phyloP scores from a whole-genome alignment of 2,888 invertebrate species.

The Andrena haemorrhoa region DNA sequence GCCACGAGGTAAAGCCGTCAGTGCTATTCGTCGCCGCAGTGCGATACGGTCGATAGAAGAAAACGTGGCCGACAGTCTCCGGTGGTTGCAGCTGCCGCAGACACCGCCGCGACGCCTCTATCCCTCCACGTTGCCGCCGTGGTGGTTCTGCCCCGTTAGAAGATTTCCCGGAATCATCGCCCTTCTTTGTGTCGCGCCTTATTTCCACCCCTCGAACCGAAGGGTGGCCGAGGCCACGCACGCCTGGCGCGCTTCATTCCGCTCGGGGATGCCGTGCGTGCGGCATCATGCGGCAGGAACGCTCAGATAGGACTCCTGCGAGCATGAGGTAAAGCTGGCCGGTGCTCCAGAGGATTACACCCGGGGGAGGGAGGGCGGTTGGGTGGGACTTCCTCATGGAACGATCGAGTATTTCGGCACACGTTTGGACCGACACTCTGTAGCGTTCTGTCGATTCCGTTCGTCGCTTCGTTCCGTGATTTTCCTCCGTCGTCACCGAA shows the following conservation, averaged over 20 bases:
- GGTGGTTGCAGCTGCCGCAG: slow-evolving; percentile 67
- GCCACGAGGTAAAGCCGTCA: slow-evolving; percentile 70
- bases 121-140: background rate
- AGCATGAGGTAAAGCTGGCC: slow-evolving; percentile 17
- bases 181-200: slow-evolving; percentile 1
- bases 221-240: slow-evolving; percentile 14
- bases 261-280: slow-evolving; percentile 26
- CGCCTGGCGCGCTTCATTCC: slow-evolving; percentile 12
- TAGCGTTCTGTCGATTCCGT: too few species aligned
- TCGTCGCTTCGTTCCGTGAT: background rate
- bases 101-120: slow-evolving; percentile 35
- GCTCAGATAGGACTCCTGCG: slow-evolving; percentile 6
- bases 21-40: slow-evolving; percentile 76
- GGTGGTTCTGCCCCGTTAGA: slow-evolving; percentile 20
- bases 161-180: slow-evolving; percentile 31
- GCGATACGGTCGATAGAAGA: slow-evolving; percentile 79
- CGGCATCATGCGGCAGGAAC: slow-evolving; percentile 11
- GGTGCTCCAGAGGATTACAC: slow-evolving; percentile 5
- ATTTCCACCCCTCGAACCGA: background rate
- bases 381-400: background rate
- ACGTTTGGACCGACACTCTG: too few species aligned
- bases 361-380: background rate
- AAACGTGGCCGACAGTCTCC: slow-evolving; percentile 60
- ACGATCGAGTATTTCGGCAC: background rate
- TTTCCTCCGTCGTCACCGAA: background rate